Conservation (phyloP, 64 coral and sea anemone genomes). For the Montipora efflorescens region DNA sequence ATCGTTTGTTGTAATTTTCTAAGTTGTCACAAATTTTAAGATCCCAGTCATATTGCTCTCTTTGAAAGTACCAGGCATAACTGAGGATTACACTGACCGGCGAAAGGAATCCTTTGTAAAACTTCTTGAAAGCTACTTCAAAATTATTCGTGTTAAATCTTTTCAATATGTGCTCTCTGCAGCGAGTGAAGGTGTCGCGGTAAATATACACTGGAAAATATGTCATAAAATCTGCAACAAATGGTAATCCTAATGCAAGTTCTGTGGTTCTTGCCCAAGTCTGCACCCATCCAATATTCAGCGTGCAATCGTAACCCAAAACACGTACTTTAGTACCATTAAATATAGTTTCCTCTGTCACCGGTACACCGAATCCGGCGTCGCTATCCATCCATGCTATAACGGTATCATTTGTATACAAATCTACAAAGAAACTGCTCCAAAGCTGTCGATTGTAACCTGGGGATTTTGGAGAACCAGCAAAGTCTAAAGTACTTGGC, state of each 20-base stretch:
- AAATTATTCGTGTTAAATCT: constrained; percentile 60
- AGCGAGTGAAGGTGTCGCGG: constrained; percentile 36
- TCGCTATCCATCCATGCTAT: constrained; percentile 69
- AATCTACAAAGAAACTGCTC: constrained; percentile 70
- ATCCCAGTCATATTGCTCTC: constrained; percentile 57
- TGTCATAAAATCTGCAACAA: constrained; percentile 27
- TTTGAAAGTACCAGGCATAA: constrained; percentile 73
- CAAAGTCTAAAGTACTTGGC: neutral
- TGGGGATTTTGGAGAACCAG: neutral
- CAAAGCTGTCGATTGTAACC: constrained; percentile 70
- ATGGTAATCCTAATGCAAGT: constrained; percentile 23
- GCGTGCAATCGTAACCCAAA: neutral
- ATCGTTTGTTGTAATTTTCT: constrained; percentile 29
- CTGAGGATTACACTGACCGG: constrained; percentile 50
- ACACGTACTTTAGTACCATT: constrained; percentile 31
- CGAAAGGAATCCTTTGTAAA: constrained; percentile 1
- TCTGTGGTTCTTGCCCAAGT: constrained; percentile 49
- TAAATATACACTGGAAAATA: constrained; percentile 8
- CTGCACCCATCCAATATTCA: neutral
- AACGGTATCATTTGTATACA: constrained; percentile 53
- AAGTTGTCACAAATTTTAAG: constrained; percentile 22
- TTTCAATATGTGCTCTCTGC: constrained; percentile 51
- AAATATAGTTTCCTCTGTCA: constrained; percentile 31
- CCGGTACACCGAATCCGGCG: constrained; percentile 32
- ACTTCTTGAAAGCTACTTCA: constrained; percentile 52